A percentile compares a stretch with the other conserved stretches of the same genome.
Conservation (phyloP, 2,113 vertebrate species). For the Saguinus midas region DNA sequence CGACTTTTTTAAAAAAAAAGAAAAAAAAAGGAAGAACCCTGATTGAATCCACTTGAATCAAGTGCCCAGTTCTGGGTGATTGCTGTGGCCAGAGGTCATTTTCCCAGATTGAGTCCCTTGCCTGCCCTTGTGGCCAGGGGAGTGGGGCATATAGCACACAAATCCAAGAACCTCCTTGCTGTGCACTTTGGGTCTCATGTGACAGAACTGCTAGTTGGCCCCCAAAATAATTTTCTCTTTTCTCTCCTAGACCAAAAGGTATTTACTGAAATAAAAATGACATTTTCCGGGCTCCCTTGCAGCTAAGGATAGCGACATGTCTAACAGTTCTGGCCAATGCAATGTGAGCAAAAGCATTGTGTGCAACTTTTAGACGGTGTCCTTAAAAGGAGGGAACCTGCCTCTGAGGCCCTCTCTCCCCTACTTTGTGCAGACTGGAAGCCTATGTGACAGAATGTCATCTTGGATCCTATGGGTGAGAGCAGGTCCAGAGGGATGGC, state of each 20-base stretch:
- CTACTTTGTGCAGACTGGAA: neutral
- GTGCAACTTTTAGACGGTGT: neutral
- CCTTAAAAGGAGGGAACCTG: neutral
- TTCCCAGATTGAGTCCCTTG: neutral
- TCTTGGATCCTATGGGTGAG: neutral
- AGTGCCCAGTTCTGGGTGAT: neutral
- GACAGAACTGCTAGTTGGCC: neutral
- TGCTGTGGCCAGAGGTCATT: neutral
- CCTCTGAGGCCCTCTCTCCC: neutral
- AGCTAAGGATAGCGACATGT: neutral
- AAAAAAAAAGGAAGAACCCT: neutral
- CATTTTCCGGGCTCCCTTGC: constrained; percentile 19
- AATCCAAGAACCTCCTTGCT: neutral
- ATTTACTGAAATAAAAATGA: neutral
- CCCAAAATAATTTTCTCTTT: neutral
- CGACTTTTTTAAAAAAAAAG: too few relatives aligned
- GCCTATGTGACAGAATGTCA: neutral
- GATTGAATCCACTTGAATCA: neutral
- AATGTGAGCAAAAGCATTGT: neutral
- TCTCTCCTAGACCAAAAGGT: neutral
- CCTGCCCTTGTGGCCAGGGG: neutral
- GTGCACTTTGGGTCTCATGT: neutral
- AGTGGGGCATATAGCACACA: neutral
- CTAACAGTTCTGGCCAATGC: neutral
- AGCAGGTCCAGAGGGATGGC: neutral